A percentile compares a stretch with the other conserved stretches of the same genome.
Evolutionary conservation across 1,140 invertebrate genomes (phyloP).

Genomic region (Aethina tumida): DNA sequence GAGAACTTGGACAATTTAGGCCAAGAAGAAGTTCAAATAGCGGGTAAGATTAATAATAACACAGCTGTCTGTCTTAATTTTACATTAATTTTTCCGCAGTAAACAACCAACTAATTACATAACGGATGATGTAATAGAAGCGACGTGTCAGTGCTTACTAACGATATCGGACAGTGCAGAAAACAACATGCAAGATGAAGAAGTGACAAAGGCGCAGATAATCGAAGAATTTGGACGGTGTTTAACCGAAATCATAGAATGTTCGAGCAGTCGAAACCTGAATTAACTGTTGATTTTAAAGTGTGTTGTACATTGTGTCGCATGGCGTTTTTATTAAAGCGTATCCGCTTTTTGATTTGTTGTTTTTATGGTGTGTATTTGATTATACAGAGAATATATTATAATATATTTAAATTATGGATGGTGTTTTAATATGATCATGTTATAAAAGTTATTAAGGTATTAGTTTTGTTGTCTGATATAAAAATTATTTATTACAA

Average conservation of each 20-base stretch:
- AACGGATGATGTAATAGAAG: slow-evolving; percentile 88
- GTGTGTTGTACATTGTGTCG: slow-evolving; percentile 3
- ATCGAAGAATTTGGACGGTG: slow-evolving; percentile 93
- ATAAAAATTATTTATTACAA: too few relatives aligned
- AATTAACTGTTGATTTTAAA: slow-evolving; percentile 6
- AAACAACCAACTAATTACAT: slow-evolving; percentile 83
- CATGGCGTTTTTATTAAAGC: neutral
- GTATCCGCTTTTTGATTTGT: neutral
- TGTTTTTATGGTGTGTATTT: neutral
- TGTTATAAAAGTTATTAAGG: neutral
- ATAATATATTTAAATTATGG: neutral
- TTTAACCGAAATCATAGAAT: slow-evolving; percentile 82
- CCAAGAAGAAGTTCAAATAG: slow-evolving; percentile 4
- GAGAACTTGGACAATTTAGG: slow-evolving; percentile 4
- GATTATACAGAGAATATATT: neutral
- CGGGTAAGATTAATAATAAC: slow-evolving; percentile 6
- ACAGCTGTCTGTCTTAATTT: neutral
- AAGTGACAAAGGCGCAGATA: slow-evolving; percentile 73
- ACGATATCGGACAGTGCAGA: slow-evolving; percentile 83
- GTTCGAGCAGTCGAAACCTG: slow-evolving; percentile 22
- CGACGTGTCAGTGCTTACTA: slow-evolving; percentile 89
- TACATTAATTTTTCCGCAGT: slow-evolving; percentile 16
- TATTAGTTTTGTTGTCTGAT: too few relatives aligned
- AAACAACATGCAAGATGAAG: slow-evolving; percentile 51
- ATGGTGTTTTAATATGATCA: neutral